Percentiles rank a stretch among this genome's conserved stretches.
These are phyloP conservation scores for Microcebus griseorufus DNA, from an alignment of 2,113 vertebrate genomes.

Conservation along the genomic window DNA sequence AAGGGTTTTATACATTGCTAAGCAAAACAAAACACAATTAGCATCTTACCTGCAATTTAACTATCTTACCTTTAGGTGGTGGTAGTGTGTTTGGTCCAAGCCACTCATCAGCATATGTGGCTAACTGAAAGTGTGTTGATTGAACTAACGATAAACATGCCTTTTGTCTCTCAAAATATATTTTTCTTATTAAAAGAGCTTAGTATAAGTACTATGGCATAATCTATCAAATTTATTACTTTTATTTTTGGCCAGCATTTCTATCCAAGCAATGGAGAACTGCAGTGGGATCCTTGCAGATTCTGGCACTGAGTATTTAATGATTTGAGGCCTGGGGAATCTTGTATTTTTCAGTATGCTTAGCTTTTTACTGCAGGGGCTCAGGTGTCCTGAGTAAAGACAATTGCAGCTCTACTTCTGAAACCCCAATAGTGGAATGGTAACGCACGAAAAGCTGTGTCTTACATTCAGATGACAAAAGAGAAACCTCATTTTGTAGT, in stretches of 20 bases:
- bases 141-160: not conserved
- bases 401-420: slow-evolving; percentile 32
- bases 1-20: not conserved
- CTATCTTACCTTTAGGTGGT: not conserved
- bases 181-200: slow-evolving; percentile 28
- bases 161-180: not conserved
- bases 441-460: slow-evolving; percentile 40
- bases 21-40: not conserved
- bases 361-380: slow-evolving; percentile 43
- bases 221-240: slow-evolving; percentile 24
- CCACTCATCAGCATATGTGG: not conserved
- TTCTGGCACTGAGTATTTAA: not conserved
- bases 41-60: not conserved
- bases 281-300: not conserved
- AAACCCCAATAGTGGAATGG: slow-evolving; percentile 44
- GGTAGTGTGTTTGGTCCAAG: not conserved
- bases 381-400: slow-evolving; percentile 63
- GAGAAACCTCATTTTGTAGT: slow-evolving; percentile 62
- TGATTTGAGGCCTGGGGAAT: not conserved
- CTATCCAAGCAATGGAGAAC: slow-evolving; percentile 8
- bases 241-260: slow-evolving; percentile 34
- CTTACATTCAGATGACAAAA: slow-evolving; percentile 40
- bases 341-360: not conserved
- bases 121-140: not conserved
- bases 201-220: not conserved